Evolutionary conservation across 1,140 invertebrate genomes (phyloP), one percentile per base, ranked within the genome.

Genomic region (Subanguina moxae): DNA sequence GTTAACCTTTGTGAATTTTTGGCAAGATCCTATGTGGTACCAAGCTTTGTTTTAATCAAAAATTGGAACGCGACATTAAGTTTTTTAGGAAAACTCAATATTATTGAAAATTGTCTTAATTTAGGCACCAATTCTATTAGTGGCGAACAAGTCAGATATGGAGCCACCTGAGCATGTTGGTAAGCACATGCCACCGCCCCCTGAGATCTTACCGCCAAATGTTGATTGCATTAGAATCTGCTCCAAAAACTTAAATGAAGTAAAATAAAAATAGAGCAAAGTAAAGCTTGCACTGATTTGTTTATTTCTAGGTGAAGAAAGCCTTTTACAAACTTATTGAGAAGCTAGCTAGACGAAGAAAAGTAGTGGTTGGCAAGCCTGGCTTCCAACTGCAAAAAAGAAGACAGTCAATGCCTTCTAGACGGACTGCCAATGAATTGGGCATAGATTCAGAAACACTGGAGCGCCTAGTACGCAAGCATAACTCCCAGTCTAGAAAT

Each of bases 71-170:
- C n/a, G n/a, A n/a, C n/a, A n/a, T n/a, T n/a, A n/a, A n/a, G 32
- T 38, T 11, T 11, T 38, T 38, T 38, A 38, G 11, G 32, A 11
- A 38, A 38, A 38, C 32, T 38, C 32, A 38, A 3, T 38, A 3
- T 38, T 5, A 38, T 38, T 38, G n/a, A n/a, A n/a, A n/a, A n/a
- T 38, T 38, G 32, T 38, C 3, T 38, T 11, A 38, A 38, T 38
- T 62, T 45, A 76, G 75, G 73, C 70, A 13, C 69, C 77, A 1
- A 62, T 78, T 45, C 43, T 81, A 15, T 64, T 78, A 23, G 59
- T 81, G 1, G 79, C 71, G 9, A 78, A 78, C 48, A 81, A 78
- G 61, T 66, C 57, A 0, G 77, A 78, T 46, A 21, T 75, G 19
- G 21, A 38, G n/a, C 27, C 46, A n/a, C 19, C n/a, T 17, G 65